Base-by-base conservation (phyloP, 92 coral and sea anemone species). In the Phymanthus crucifer region DNA sequence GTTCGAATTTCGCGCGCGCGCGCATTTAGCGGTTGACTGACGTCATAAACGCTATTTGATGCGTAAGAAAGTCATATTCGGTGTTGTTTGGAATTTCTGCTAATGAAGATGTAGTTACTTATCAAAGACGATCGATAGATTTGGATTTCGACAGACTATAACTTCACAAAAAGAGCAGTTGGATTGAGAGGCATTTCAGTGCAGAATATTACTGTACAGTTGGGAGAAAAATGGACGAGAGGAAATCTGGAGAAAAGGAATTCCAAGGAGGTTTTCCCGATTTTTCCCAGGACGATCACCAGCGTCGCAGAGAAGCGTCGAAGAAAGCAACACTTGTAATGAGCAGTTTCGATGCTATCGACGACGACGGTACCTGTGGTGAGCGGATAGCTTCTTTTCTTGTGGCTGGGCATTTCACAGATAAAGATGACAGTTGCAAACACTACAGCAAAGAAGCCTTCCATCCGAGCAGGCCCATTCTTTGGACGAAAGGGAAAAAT, bases 391-490 rank as follows among this genome's bases (percentile, higher is more conserved):
- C 64, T 24, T 54, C 64, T 21, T 54, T 54, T 29, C 21, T 21
- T 23, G 67, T 48, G 32, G 23, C 66, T 23, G 67, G n/a, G n/a
- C 40, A 48, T 40, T 6, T 76, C 46, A 26, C 37, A 1, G 24
- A 33, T 24, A 32, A 29, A 54, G 80, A 76, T 57, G 40, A 50
- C 21, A 19, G 1, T 54, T 27, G 52, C 9, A 52, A 14, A 33
- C 43, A 27, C 24, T 17, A 73, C 7, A 14, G 9, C n/a, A 35
- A 74, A 35, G 61, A 50, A 14, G 78, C 40, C 37, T 74, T 74
- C 61, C 65, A 74, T 31, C 69, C 70, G 6, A 31, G 67, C 70
- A 76, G 58, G 34, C 70, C 80, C 6, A 57, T 54, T 17, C 16
- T 76, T 0, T 76, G 80, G 80, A 34, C 70, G 5, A 32, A 29